Evolutionary conservation across 2,888 invertebrate species (phyloP), one percentile per base, ranked within the genome.

Genomic region (Carcina quercana): DNA sequence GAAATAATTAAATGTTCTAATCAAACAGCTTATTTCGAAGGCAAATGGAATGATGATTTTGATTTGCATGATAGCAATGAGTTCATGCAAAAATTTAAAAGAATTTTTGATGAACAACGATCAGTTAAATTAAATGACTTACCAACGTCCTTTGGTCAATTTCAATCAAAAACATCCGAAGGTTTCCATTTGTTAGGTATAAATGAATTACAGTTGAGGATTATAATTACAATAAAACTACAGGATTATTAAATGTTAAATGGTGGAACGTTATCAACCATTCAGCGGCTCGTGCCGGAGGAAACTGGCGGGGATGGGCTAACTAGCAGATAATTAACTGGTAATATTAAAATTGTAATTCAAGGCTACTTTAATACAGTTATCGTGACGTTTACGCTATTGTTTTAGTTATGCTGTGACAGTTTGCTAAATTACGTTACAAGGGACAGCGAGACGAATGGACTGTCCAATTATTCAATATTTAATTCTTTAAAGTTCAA

Each of bases 311-410:
- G 43, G 49, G 44, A 47, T 52, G 42, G 41, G 47, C 30, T n/a
- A 46, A 38, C 38, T 34, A 34, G 25, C 42, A 44, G 34, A 49
- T 47, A 53, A 58, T 50, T 54, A 59, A 32, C 27, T 32, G 45
- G 46, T 57, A 59, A 53, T 60, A 55, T 53, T 57, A 53, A 59
- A 55, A 54, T 55, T 59, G 52, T 58, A 65, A 69, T 60, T 59
- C 55, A 63, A 61, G 62, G 62, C 45, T 59, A 53, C 44, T 50
- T 55, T 47, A n/a, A n/a, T n/a, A 52, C 42, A 32, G 48, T 45
- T 47, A 50, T 53, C 52, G 46, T 54, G 37, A 37, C 41, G 30
- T 27, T 33, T n/a, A n/a, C n/a, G n/a, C 39, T 31, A 44, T 47
- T 48, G 45, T 46, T 34, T 42, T 28, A 17, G 28, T 31, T 24